Evolutionary conservation across 1,140 invertebrate species (phyloP).

Genomic region (Semibalanus balanoides): DNA sequence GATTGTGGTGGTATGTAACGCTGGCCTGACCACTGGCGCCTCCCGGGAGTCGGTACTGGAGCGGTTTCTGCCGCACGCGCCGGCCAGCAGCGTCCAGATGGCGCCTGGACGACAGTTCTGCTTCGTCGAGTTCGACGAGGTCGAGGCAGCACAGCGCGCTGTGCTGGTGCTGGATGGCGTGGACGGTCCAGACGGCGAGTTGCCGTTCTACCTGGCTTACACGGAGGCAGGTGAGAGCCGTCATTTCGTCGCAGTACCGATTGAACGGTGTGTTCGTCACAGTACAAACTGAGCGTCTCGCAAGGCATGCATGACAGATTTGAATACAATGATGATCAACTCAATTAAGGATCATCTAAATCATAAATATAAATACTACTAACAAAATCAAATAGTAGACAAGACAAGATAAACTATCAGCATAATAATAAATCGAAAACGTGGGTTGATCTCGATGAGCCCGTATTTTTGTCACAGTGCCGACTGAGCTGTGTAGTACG

Average conservation of each 20-base stretch:
- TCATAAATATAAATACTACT: too few species aligned
- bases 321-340: too few species aligned
- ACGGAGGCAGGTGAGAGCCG: slow-evolving; percentile 34
- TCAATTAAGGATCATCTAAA: too few species aligned
- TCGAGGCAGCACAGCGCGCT: slow-evolving; percentile 35
- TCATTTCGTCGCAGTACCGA: too few species aligned
- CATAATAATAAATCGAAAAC: too few species aligned
- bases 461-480: too few species aligned
- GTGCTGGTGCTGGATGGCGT: slow-evolving; percentile 37
- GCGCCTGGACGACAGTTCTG: slow-evolving; percentile 55
- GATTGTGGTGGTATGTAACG: slow-evolving; percentile 49
- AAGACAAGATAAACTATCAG: too few species aligned
- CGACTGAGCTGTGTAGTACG: not conserved
- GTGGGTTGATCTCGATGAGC: too few species aligned
- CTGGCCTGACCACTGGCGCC: slow-evolving; percentile 54
- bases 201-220: slow-evolving; percentile 48
- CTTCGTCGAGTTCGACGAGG: slow-evolving; percentile 44
- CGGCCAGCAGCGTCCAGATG: slow-evolving; percentile 44
- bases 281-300: too few species aligned
- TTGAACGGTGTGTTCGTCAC: not conserved
- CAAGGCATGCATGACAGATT: too few species aligned
- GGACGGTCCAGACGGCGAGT: slow-evolving; percentile 37
- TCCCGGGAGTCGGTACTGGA: slow-evolving; percentile 43
- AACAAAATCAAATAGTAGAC: too few species aligned
- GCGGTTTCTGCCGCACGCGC: slow-evolving; percentile 35